Evolutionary conservation across 2,113 vertebrate genomes (phyloP).

Genomic region (Gorsachius goisagi): DNA sequence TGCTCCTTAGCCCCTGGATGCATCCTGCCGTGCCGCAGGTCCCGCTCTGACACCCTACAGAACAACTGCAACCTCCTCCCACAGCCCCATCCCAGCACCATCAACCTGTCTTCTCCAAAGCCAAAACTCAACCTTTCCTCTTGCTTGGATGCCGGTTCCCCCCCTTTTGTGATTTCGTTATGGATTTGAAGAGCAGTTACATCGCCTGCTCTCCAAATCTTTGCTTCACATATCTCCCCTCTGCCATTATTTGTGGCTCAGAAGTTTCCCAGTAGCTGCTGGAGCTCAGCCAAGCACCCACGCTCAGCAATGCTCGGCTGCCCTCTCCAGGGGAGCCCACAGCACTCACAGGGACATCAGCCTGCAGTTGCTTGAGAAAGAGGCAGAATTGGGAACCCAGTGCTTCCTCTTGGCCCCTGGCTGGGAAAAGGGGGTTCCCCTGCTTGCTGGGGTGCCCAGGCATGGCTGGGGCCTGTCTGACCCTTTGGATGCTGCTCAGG

Average conservation of each 20-base stretch:
- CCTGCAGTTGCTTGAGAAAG: neutral
- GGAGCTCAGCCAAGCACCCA: neutral
- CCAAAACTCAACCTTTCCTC: neutral
- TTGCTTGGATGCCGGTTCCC: neutral
- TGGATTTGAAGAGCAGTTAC: neutral
- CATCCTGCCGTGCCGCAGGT: neutral
- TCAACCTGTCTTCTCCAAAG: neutral
- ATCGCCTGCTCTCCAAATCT: neutral
- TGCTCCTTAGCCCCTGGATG: rapidly evolving
- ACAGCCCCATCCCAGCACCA: neutral
- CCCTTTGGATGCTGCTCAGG: neutral
- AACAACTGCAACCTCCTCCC: neutral
- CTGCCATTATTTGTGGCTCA: rapidly evolving
- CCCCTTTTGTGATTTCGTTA: rapidly evolving
- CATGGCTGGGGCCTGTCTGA: neutral
- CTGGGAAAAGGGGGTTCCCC: neutral
- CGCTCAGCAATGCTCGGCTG: neutral
- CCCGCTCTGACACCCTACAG: rapidly evolving
- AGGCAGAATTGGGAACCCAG: neutral
- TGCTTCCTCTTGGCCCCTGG: neutral
- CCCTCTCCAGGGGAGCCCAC: slow-evolving; percentile 22
- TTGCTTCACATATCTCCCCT: neutral
- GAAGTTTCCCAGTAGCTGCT: neutral
- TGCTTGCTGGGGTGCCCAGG: rapidly evolving
- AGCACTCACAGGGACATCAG: neutral